A percentile compares a stretch with the other conserved stretches of the same genome.
Conservation (phyloP, 2,113 vertebrate species). For the Amphilophus citrinellus region DNA sequence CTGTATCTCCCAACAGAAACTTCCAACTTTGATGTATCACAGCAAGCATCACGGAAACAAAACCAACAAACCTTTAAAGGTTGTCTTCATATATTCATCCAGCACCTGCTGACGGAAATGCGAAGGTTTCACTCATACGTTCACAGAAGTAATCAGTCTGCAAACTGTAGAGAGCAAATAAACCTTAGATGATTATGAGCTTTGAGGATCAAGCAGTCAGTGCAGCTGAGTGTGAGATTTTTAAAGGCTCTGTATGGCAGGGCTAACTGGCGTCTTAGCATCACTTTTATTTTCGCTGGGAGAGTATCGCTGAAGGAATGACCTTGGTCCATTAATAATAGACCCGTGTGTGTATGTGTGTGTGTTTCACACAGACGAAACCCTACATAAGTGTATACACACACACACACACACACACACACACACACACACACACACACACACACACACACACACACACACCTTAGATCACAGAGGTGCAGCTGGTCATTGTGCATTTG, state of each 20-base stretch:
- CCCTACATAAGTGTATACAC: neutral
- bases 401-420: too few species aligned
- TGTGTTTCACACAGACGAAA: neutral
- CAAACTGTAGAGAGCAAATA: constrained; percentile 40
- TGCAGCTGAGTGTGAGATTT: constrained; percentile 41
- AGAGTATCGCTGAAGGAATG: constrained; percentile 52
- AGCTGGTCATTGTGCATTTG: constrained; percentile 30
- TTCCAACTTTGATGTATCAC: constrained; percentile 34
- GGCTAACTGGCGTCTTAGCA: constrained; percentile 39
- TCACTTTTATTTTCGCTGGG: constrained; percentile 66
- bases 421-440: neutral
- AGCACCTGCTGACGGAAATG: constrained; percentile 15
- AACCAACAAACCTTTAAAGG: neutral
- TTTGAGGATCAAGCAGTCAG: constrained; percentile 36
- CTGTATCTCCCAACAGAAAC: constrained; percentile 13
- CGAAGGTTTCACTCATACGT: neutral
- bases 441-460: constrained; percentile 14
- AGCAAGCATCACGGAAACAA: constrained; percentile 3
- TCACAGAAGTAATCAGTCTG: neutral
- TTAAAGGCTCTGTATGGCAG: constrained; percentile 20
- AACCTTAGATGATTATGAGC: constrained; percentile 43
- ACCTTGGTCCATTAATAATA: constrained; percentile 69
- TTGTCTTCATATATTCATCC: neutral
- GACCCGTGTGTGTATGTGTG: neutral
- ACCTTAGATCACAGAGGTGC: constrained; percentile 19